Base-by-base conservation (phyloP, 23 tunicate species). In the Styela plicata region DNA sequence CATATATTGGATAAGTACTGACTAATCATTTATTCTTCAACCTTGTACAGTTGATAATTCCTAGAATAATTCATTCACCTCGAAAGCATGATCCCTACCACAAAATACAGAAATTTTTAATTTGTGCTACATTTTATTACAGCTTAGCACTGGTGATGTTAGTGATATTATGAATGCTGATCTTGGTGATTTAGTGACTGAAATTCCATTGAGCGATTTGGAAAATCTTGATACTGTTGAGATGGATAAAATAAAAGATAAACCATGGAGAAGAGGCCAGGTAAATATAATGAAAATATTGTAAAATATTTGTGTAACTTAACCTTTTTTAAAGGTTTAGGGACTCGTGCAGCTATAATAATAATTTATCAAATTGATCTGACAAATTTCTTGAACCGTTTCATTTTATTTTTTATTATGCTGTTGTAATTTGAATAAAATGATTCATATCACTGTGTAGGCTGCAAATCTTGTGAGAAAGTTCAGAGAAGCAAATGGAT, bases 211-310 rank as follows among this genome's bases (percentile, higher is more conserved):
- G 63, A 25, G 63, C 24, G 74, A 80, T 22, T 35, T 86, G 7
- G 80, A 80, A 10, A 70, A 30, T 5, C 17, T 86, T 16, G 80
- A 57, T 18, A 80, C 33, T 23, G 30, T 73, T 0, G 71, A 86
- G 33, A 2, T 86, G 13, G 71, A 83, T 13, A 22, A 64, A 1
- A 61, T 86, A 19, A 70, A 70, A 13, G 79, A 70, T 23, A 34
- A 73, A 74, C 26, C 82, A 32, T 87, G 91, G 91, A 73, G 57
- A 33, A 52, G 91, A 28, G 91, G 91, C 34, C 91, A 87, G 64
- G 91, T 87, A 32, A 0, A 32, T 24, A n/a, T 16, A 2, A 73
- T 57, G 27, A 69, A 69, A 0, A 0, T 19, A 26, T 69, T 69
- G n/a, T 24, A 69, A 24, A 22, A 0, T 0, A 0, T 69, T 19